Evolutionary conservation across 2,888 invertebrate genomes (phyloP).

Genomic region (Zootermopsis nevadensis): DNA sequence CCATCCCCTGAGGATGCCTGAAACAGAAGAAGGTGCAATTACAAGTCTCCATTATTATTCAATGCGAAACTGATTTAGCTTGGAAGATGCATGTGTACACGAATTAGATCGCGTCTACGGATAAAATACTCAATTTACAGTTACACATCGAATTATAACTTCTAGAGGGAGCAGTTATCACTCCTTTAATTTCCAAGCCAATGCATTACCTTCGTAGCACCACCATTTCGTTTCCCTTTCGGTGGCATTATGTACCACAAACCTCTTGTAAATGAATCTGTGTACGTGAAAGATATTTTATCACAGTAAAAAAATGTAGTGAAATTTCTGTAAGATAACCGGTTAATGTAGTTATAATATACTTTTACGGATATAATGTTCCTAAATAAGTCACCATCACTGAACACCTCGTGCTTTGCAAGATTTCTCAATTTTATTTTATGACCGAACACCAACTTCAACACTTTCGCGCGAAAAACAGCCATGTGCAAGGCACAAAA

Average conservation of each 20-base stretch:
- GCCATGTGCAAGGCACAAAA: not conserved
- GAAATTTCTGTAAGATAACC: not conserved
- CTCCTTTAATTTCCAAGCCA: too few species aligned
- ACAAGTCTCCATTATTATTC: not conserved
- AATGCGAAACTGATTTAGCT: too few species aligned
- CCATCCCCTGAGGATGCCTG: not conserved
- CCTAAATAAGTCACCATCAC: not conserved
- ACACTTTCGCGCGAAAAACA: slow-evolving; percentile 23
- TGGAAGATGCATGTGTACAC: too few species aligned
- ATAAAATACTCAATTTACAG: too few species aligned
- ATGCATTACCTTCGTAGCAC: slow-evolving; percentile 8
- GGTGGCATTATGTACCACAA: slow-evolving; percentile 10
- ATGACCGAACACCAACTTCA: slow-evolving; percentile 10
- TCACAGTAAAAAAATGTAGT: not conserved
- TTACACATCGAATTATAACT: too few species aligned
- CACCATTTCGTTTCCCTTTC: not conserved
- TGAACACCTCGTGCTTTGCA: not conserved
- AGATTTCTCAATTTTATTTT: not conserved
- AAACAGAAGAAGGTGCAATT: not conserved
- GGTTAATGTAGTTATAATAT: not conserved
- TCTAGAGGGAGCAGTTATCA: too few species aligned
- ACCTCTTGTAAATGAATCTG: not conserved
- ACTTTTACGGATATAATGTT: not conserved
- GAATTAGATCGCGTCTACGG: too few species aligned
- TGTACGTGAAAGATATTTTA: not conserved